Conservation (phyloP, 92 coral and sea anemone genomes). For the Hydrozoanthus gracilis region DNA sequence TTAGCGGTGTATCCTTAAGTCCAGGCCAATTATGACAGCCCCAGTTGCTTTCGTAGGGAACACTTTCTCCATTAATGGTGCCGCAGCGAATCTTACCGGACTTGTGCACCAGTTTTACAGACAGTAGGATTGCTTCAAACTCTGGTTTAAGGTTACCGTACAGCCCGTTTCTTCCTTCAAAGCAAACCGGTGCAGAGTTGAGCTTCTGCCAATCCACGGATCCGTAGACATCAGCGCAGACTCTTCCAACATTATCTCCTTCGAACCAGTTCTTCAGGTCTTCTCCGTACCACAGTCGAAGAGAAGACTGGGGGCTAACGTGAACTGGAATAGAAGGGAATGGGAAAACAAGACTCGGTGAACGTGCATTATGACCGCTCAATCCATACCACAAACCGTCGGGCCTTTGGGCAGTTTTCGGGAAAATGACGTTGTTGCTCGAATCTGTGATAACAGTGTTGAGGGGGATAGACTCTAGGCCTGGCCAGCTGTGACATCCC, state of each 20-base stretch:
- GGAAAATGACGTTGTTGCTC: conserved; percentile 2
- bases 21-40: conserved; percentile 20
- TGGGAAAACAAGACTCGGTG: not conserved
- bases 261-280: conserved; percentile 60
- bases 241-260: conserved; percentile 65
- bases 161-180: not conserved
- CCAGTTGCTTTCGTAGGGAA: conserved; percentile 24
- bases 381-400: conserved; percentile 16
- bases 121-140: conserved; percentile 12
- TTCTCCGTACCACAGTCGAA: conserved; percentile 69
- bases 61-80: not conserved
- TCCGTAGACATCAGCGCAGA: conserved; percentile 71
- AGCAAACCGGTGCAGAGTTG: conserved; percentile 14
- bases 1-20: conserved; percentile 17
- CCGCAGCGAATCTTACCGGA: conserved; percentile 26
- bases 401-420: not conserved
- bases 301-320: conserved; percentile 25
- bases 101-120: conserved; percentile 11
- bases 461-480: conserved; percentile 16
- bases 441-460: conserved; percentile 15
- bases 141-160: conserved; percentile 18
- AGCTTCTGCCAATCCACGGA: conserved; percentile 11
- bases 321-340: conserved; percentile 1
- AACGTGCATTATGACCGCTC: conserved; percentile 1
- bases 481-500: conserved; percentile 28